A percentile compares a stretch with the other conserved stretches of the same genome.
Evolutionary conservation across 2,888 invertebrate genomes (phyloP).

Genomic region (Mimumesa dahlbomi): DNA sequence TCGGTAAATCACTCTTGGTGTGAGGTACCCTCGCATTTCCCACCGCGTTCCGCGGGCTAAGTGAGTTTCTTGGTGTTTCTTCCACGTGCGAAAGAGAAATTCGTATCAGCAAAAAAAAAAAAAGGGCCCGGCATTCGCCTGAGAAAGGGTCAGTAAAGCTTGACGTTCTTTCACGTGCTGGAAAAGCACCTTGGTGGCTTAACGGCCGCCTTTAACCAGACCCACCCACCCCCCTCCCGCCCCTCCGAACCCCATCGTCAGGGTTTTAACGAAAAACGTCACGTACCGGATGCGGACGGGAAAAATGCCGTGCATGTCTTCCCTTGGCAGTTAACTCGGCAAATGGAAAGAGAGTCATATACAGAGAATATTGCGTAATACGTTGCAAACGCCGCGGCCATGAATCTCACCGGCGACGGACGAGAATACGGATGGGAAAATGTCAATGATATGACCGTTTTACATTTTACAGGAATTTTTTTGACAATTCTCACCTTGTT

Average conservation of each 20-base stretch:
- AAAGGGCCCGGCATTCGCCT: no score
- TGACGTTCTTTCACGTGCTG: slow-evolving; percentile 14
- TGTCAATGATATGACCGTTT: no score
- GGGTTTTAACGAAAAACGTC: slow-evolving; percentile 56
- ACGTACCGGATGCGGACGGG: slow-evolving; percentile 25
- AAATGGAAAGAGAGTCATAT: not conserved
- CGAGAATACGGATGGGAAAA: no score
- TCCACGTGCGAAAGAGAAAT: slow-evolving; percentile 11
- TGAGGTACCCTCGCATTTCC: not conserved
- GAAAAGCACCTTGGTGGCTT: slow-evolving; percentile 30
- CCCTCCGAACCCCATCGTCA: no score
- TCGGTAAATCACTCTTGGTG: slow-evolving; percentile 62
- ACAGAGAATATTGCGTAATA: slow-evolving; percentile 4
- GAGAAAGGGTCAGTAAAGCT: slow-evolving; percentile 8
- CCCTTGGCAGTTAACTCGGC: slow-evolving; percentile 1
- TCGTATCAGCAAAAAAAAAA: slow-evolving; percentile 16
- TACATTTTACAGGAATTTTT: no score
- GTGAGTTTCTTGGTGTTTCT: slow-evolving; percentile 31
- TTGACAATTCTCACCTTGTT: no score
- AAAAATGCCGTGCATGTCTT: slow-evolving; percentile 30
- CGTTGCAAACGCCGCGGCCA: not conserved
- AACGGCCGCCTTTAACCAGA: slow-evolving; percentile 47
- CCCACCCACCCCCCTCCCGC: no score
- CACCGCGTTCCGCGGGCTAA: not conserved
- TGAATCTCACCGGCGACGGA: no score